A percentile compares a stretch with the other conserved stretches of the same genome.
Evolutionary conservation across 2,888 invertebrate genomes (phyloP).

Genomic region (Orthosia cruda): DNA sequence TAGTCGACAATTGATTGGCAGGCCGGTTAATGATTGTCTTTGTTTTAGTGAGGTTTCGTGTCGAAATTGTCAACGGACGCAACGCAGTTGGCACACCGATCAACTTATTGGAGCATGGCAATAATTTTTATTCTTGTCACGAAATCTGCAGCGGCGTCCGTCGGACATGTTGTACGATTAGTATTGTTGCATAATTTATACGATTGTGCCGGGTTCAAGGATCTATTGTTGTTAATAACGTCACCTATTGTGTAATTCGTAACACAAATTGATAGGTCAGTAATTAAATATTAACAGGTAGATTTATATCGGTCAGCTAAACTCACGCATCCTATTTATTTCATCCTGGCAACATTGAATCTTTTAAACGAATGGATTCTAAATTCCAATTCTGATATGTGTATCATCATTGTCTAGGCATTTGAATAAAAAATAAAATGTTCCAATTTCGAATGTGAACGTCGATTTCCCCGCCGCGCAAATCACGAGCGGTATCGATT

Average conservation of each 20-base stretch:
- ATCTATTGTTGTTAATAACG: constrained; percentile 72
- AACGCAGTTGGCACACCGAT: constrained; percentile 84
- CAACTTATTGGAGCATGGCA: constrained; percentile 89
- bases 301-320: constrained; percentile 47
- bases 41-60: constrained; percentile 84
- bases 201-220: constrained; percentile 78
- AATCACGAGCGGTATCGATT: constrained; percentile 82
- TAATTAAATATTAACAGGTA: constrained; percentile 61
- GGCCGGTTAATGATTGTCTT: constrained; percentile 82
- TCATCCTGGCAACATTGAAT: constrained; percentile 16
- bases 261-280: constrained; percentile 66
- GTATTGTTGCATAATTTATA: constrained; percentile 82
- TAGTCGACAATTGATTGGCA: constrained; percentile 76
- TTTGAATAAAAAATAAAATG: constrained; percentile 59
- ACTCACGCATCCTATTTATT: constrained; percentile 39
- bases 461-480: constrained; percentile 66
- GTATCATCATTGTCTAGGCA: constrained; percentile 45
- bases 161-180: constrained; percentile 83
- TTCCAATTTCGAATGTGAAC: constrained; percentile 77
- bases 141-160: constrained; percentile 77
- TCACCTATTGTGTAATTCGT: constrained; percentile 69
- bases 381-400: constrained; percentile 16
- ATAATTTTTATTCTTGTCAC: constrained; percentile 87
- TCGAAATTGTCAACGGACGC: constrained; percentile 85
- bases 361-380: constrained; percentile 4